These are phyloP conservation scores for Pteria penguin DNA, from an alignment of 2,888 invertebrate genomes.

Conservation along the genomic window DNA sequence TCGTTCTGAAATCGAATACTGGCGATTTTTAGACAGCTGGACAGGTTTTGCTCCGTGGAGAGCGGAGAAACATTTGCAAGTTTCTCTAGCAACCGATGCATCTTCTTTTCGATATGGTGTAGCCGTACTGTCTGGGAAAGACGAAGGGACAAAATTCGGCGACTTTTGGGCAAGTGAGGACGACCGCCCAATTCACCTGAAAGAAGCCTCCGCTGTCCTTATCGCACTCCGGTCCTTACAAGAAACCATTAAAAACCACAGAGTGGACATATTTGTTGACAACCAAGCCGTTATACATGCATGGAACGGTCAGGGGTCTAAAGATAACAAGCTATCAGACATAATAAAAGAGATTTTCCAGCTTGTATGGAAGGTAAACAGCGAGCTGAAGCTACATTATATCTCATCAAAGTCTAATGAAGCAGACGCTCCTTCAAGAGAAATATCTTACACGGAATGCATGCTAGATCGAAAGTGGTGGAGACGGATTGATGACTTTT, in stretches of 20 bases:
- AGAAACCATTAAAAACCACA: not conserved
- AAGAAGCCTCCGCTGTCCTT: slow-evolving; percentile 32
- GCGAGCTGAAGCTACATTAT: slow-evolving; percentile 32
- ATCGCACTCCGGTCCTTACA: not conserved
- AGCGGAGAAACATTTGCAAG: slow-evolving; percentile 24
- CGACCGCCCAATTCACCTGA: slow-evolving; percentile 27
- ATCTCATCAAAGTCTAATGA: slow-evolving; percentile 30
- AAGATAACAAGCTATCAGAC: not conserved
- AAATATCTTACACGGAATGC: slow-evolving; percentile 16
- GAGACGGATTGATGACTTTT: too few species aligned
- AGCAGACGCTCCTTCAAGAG: slow-evolving; percentile 23
- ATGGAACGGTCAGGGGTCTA: slow-evolving; percentile 9
- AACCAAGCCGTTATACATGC: slow-evolving; percentile 16
- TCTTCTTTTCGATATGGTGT: slow-evolving; percentile 38
- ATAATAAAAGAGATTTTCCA: not conserved
- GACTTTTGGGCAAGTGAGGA: slow-evolving; percentile 15
- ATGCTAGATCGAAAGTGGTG: slow-evolving; percentile 24
- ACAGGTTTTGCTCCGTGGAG: slow-evolving; percentile 17
- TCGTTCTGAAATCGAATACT: slow-evolving; percentile 10
- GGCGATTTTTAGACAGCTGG: slow-evolving; percentile 44
- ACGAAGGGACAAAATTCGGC: not conserved
- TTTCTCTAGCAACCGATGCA: slow-evolving; percentile 37
- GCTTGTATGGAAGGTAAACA: slow-evolving; percentile 13
- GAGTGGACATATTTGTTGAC: slow-evolving; percentile 30
- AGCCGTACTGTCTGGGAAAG: slow-evolving; percentile 6